Base-by-base conservation (phyloP, 1,140 invertebrate species). In the Pachyrhynchus sulphureomaculatus region DNA sequence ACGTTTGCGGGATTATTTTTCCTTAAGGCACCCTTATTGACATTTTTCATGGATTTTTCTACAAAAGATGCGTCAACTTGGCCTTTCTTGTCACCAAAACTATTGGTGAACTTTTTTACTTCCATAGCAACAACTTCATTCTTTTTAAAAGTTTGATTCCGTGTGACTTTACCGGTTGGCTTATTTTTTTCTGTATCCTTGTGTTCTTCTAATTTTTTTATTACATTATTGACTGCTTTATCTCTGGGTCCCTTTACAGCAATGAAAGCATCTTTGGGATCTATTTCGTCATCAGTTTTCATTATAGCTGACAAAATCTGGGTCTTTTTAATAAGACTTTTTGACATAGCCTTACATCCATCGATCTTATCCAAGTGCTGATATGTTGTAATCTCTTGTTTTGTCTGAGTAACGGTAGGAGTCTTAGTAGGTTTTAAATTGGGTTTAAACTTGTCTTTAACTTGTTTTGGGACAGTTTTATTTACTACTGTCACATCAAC, bases 161-260 rank as follows among this genome's bases (percentile, higher is more conserved):
- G 36, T 20, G 34, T 6, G 13, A 45, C 42, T 56, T 54, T 59
- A 20, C 29, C n/a, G 2, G 18, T 41, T 47, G 51, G 12, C 15
- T 33, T 10, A 23, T 26, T 20, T 54, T 68, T 42, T 1, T 51
- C 15, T 0, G 2, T 2, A 8, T 63, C 17, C 15, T 53, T 53
- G 5, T 36, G 45, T 13, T 39, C 44, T 26, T 63, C 63, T 3
- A 68, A 29, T 51, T 69, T 67, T 33, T 67, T 47, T 13, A 65
- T 49, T 3, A 64, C 64, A 33, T 41, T 65, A 48, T 64, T 67
- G 2, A 70, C 61, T 23, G 26, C 44, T 49, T 64, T 64, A 44
- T 67, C 63, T 42, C 61, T 65, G 23, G 56, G 42, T 5, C 34
- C 34, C 39, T 60, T 65, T 1, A 61, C 5, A 8, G 45, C 63